Conservation (phyloP, 2,113 vertebrate species). For the Misgurnus mizolepis region DNA sequence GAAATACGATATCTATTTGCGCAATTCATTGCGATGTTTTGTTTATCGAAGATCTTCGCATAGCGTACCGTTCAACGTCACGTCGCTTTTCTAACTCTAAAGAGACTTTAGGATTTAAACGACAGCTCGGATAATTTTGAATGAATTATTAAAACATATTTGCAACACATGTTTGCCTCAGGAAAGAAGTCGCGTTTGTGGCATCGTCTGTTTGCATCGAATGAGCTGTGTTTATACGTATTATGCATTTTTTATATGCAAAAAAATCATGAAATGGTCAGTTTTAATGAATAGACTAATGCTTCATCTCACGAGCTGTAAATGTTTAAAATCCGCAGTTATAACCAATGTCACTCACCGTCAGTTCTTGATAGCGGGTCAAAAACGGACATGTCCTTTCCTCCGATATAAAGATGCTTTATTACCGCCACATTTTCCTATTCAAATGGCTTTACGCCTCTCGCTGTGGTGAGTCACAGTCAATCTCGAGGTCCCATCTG, state of each 20-base stretch:
- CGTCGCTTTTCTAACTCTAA: neutral
- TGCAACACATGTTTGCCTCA: constrained; percentile 1
- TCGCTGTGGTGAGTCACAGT: constrained; percentile 63
- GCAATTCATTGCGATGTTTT: neutral
- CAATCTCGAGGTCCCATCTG: constrained; percentile 61
- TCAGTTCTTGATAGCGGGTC: constrained; percentile 19
- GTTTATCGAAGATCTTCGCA: neutral
- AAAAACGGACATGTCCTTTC: neutral
- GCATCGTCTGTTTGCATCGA: neutral
- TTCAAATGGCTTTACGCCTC: constrained; percentile 33
- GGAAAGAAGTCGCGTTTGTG: neutral
- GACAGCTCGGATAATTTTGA: neutral
- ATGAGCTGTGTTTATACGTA: neutral
- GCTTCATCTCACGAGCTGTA: neutral
- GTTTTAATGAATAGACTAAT: neutral
- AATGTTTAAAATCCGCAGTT: constrained; percentile 22
- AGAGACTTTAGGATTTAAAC: neutral
- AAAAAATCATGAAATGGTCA: too few relatives aligned
- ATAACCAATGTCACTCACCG: constrained; percentile 44
- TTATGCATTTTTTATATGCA: too few relatives aligned
- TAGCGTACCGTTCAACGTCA: too few relatives aligned
- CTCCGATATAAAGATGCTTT: neutral
- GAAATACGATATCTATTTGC: neutral
- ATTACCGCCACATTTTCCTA: constrained; percentile 27
- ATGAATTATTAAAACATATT: constrained; percentile 11